A percentile compares a stretch with the other conserved stretches of the same genome.
These are phyloP conservation scores for Lithophane semibrunnea DNA, from an alignment of 2,888 invertebrate species.

Conservation along the genomic window DNA sequence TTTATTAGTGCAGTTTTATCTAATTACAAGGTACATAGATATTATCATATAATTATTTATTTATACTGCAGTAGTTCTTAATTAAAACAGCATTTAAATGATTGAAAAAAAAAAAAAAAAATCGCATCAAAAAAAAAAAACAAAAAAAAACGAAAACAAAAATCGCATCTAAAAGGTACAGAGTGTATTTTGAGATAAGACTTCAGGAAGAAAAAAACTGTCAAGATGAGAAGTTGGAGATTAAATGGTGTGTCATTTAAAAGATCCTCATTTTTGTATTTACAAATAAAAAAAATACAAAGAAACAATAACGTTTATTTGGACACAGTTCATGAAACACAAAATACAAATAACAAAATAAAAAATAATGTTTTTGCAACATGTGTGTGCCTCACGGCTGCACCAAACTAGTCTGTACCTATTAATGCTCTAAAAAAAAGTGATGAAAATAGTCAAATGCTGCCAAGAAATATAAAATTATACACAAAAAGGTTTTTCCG, in stretches of 20 bases:
- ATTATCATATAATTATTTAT: not conserved
- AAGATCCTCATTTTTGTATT: not conserved
- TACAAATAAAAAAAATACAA: not conserved
- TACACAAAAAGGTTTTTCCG: too few species aligned
- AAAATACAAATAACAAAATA: too few species aligned
- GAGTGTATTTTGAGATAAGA: not conserved
- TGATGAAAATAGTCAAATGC: not conserved
- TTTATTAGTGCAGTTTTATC: not conserved
- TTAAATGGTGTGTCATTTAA: not conserved
- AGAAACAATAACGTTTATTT: too few species aligned
- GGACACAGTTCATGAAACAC: too few species aligned
- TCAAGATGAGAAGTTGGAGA: not conserved
- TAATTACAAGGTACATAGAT: not conserved
- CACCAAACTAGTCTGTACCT: too few species aligned
- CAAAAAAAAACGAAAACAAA: too few species aligned
- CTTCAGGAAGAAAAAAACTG: not conserved
- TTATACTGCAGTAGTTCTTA: not conserved
- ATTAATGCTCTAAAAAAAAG: too few species aligned
- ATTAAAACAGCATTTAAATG: not conserved
- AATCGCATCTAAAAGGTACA: too few species aligned
- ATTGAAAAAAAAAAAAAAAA: too few species aligned
- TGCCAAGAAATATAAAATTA: not conserved
- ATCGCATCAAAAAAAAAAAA: too few species aligned
- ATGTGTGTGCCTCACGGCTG: too few species aligned
- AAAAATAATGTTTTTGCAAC: too few species aligned